These are phyloP conservation scores for Propithecus perrieri DNA, from an alignment of 2,797 vertebrate genomes.

Conservation along the genomic window DNA sequence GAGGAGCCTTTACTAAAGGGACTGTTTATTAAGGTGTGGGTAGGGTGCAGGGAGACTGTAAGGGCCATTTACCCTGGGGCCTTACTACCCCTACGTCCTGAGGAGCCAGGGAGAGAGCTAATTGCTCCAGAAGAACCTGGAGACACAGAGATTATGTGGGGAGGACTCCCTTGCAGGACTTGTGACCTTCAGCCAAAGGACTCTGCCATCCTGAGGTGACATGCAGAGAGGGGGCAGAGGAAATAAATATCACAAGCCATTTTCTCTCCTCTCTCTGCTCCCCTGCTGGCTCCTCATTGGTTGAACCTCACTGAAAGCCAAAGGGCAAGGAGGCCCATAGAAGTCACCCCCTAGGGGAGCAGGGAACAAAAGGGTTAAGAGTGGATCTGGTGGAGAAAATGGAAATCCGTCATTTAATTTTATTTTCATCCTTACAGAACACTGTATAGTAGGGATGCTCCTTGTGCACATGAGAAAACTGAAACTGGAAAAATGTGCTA, in stretches of 20 bases:
- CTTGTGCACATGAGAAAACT: not conserved
- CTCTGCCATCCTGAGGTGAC: not conserved
- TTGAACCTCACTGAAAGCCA: not conserved
- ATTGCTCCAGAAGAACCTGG: not conserved
- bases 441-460: not conserved
- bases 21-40: conserved; percentile 36
- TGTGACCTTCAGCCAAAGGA: not conserved
- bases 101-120: not conserved
- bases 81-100: not conserved
- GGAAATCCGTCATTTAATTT: not conserved
- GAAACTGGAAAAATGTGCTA: not conserved
- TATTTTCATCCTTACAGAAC: not conserved
- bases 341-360: not conserved
- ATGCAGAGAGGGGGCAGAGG: not conserved
- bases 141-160: not conserved
- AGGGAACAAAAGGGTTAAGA: not conserved
- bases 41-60: not conserved
- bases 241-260: not conserved
- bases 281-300: not conserved
- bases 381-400: not conserved
- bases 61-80: not conserved
- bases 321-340: not conserved
- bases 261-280: not conserved
- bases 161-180: not conserved
- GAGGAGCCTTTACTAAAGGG: conserved; percentile 42